Evolutionary conservation across 2,888 invertebrate genomes (phyloP).

Genomic region (Falcaria lacertinaria): DNA sequence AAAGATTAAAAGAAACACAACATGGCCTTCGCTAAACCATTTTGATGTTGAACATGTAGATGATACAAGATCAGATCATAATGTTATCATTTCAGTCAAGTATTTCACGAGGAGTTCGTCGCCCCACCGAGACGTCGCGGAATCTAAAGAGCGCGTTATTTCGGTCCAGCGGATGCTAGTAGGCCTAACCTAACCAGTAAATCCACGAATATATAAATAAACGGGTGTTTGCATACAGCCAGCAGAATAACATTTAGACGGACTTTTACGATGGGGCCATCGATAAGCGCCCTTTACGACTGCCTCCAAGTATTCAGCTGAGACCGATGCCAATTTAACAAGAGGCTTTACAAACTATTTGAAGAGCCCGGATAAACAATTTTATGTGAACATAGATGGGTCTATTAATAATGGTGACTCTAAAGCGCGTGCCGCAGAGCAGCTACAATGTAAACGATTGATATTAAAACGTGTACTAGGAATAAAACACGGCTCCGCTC

Average conservation of each 20-base stretch:
- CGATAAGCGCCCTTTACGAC: constrained; percentile 52
- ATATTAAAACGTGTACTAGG: constrained; percentile 33
- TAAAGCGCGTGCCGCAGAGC: constrained; percentile 8
- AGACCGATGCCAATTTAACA: constrained; percentile 10
- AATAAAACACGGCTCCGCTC: constrained; percentile 19
- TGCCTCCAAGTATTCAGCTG: constrained; percentile 40
- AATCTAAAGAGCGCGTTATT: constrained; percentile 70
- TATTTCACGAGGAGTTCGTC: constrained; percentile 57
- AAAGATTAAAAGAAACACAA: neutral
- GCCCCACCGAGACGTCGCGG: constrained; percentile 74
- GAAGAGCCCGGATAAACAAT: neutral
- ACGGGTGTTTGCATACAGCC: constrained; percentile 44
- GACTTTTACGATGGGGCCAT: constrained; percentile 50
- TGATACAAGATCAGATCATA: constrained; percentile 16
- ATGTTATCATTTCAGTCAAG: constrained; percentile 40
- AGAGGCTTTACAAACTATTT: neutral
- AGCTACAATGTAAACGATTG: constrained; percentile 30
- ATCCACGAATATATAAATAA: constrained; percentile 67
- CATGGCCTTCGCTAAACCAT: neutral
- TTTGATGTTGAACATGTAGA: neutral
- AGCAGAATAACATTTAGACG: constrained; percentile 40
- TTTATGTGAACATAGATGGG: constrained; percentile 4
- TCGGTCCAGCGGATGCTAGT: constrained; percentile 65
- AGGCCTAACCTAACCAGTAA: constrained; percentile 60
- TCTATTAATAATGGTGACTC: constrained; percentile 17